Percentiles rank a stretch among this genome's conserved stretches.
These are phyloP conservation scores for Pelvicachromis taeniatus DNA, from an alignment of 2,113 vertebrate species.

Conservation along the genomic window DNA sequence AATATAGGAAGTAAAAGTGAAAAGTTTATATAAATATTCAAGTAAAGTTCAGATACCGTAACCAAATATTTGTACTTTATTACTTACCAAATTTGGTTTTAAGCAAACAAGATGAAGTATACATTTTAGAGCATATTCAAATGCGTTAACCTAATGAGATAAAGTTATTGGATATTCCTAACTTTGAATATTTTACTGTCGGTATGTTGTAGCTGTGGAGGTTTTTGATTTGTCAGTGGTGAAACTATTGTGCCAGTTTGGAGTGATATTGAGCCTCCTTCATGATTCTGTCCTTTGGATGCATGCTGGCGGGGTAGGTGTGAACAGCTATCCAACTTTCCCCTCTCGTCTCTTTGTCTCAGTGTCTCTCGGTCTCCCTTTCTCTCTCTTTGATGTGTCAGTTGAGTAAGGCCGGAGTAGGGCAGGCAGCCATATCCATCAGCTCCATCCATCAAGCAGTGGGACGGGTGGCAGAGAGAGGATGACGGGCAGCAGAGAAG, in stretches of 20 bases:
- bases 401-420: neutral
- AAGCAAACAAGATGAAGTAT: neutral
- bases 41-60: neutral
- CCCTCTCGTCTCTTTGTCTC: constrained; percentile 12
- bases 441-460: constrained; percentile 47
- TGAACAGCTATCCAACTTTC: neutral
- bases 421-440: constrained; percentile 55
- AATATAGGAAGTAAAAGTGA: neutral
- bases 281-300: constrained; percentile 6
- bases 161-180: neutral
- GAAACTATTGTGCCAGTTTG: neutral
- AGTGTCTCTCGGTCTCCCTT: neutral
- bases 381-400: constrained; percentile 37
- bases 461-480: constrained; percentile 35
- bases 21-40: neutral
- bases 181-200: neutral
- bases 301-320: neutral
- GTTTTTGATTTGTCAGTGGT: neutral
- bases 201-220: neutral
- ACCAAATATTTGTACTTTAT: neutral
- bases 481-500: constrained; percentile 58
- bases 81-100: neutral
- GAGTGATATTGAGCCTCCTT: neutral
- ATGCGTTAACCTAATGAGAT: neutral
- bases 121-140: neutral